These are phyloP conservation scores for Escarpia spicata DNA, from an alignment of 2,888 invertebrate genomes.

Conservation along the genomic window DNA sequence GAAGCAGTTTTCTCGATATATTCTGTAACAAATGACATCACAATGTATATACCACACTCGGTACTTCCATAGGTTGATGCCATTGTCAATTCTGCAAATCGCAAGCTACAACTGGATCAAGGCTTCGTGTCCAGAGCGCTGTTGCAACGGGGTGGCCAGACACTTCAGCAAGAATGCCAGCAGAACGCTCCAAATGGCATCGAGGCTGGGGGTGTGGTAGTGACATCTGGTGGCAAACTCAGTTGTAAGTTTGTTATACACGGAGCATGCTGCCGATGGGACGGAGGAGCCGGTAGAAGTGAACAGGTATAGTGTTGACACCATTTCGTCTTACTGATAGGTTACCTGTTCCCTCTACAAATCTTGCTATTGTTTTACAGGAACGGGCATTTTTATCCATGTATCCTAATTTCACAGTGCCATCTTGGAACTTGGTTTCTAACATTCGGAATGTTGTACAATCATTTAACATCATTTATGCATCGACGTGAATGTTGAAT, in stretches of 20 bases:
- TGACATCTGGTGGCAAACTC: conserved; percentile 37
- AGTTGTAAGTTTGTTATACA: conserved; percentile 46
- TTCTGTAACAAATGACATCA: too few species aligned
- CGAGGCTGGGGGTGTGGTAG: conserved; percentile 46
- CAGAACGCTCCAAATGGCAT: conserved; percentile 41
- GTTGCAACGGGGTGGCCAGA: not conserved
- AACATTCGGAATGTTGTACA: too few species aligned
- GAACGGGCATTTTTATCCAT: not conserved
- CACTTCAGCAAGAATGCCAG: too few species aligned
- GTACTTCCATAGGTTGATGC: not conserved
- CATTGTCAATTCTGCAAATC: not conserved
- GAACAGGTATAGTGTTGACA: conserved; percentile 25
- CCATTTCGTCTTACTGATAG: not conserved
- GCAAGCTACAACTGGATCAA: not conserved
- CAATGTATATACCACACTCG: not conserved
- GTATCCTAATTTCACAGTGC: too few species aligned
- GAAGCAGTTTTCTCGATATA: too few species aligned
- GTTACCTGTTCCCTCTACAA: too few species aligned
- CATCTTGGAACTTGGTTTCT: too few species aligned
- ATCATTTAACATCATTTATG: too few species aligned
- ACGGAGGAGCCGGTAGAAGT: conserved; percentile 32
- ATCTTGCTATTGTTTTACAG: not conserved
- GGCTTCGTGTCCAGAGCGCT: not conserved
- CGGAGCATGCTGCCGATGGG: conserved; percentile 44
- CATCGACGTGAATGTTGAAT: not conserved